Evolutionary conservation across 2,888 invertebrate species (phyloP), one percentile per base, ranked within the genome.

Genomic region (Trissonchulus latispiculum): DNA sequence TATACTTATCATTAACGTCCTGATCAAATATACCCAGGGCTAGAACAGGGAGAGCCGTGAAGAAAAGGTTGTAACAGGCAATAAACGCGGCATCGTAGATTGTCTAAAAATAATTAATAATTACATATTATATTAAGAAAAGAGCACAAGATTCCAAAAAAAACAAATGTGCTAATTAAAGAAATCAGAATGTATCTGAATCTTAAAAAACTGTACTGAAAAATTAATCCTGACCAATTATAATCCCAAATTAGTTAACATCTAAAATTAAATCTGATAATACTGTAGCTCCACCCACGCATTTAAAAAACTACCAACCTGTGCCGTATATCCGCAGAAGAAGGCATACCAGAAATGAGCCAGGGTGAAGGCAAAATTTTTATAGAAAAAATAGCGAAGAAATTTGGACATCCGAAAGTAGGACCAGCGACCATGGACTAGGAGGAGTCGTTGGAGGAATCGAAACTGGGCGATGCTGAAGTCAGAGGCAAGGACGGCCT

Each of bases 331-430:
- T 80, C 97, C 99, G 85, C 96, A 97, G 87, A 97, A 99, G 86
- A 99, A 96, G 76, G 96, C 96, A 87, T 92, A 99, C 99, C 99
- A 99, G 86, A 99, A 95, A 85, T 99, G 96, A 86, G 96, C 96
- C 78, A 99, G 88, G 70, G 99, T 99, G 87, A 99, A 99, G 77
- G 97, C 96, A 87, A 99, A 97, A 86, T 99, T 99, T 87, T 99
- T 99, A 87, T 99, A 99, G 89, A 99, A 99, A 88, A 99, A 99
- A 86, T 99, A 99, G 77, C 86, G 88, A 81, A 97, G 89, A 86
- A 97, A 97, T 88, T 94, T 96, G 88, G 93, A 93, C 96, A 97
- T 97, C 79, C 97, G 88, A 74, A 85, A 92, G 85, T 99, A 99
- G 0, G 96, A 97, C 97, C 95, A 95, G 78, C 94, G 88, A 36